These are phyloP conservation scores for Portunus trituberculatus DNA, from an alignment of 1,140 invertebrate species.

Conservation along the genomic window DNA sequence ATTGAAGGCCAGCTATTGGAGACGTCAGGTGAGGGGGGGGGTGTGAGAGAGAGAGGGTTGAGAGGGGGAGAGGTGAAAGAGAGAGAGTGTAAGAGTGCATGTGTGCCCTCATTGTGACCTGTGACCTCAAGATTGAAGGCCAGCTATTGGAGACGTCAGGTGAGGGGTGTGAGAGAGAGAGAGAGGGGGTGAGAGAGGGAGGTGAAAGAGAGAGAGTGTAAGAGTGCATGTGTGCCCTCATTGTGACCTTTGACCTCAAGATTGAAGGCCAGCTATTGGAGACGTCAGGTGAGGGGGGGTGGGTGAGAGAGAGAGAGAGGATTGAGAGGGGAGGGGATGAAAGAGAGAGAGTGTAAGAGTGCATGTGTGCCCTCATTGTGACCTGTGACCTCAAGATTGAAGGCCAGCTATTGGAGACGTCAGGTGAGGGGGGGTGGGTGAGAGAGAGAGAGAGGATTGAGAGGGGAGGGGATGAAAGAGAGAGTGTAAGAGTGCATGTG, in stretches of 20 bases:
- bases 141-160: conserved; percentile 96
- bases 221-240: conserved; percentile 97
- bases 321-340: neutral
- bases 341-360: neutral
- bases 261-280: conserved; percentile 92
- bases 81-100: conserved; percentile 79
- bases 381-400: conserved; percentile 99
- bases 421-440: conserved; percentile 82
- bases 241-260: conserved; percentile 97
- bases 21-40: neutral
- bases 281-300: neutral
- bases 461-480: neutral
- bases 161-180: conserved; percentile 77
- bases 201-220: neutral
- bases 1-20: conserved; percentile 92
- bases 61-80: neutral
- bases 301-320: neutral
- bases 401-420: conserved; percentile 96
- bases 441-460: neutral
- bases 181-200: neutral
- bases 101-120: conserved; percentile 97
- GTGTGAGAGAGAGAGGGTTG: neutral
- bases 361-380: conserved; percentile 94
- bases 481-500: too few relatives aligned
- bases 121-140: conserved; percentile 98